Evolutionary conservation across 2,888 invertebrate genomes (phyloP).

Genomic region (Eulithis testata): DNA sequence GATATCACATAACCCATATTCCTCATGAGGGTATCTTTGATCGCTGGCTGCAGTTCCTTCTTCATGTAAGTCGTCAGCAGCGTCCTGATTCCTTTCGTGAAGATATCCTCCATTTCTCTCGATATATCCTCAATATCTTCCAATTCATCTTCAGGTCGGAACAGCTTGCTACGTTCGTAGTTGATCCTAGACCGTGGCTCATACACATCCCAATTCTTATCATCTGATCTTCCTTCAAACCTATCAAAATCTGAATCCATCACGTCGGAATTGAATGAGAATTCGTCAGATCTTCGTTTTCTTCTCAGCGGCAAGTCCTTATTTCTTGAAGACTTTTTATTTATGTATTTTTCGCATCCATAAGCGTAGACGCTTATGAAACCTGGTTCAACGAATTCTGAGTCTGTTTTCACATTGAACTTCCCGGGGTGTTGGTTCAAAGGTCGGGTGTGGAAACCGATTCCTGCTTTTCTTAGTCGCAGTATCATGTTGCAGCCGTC

Average conservation of each 20-base stretch:
- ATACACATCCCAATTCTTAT: conserved; percentile 69
- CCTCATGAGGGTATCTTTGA: conserved; percentile 93
- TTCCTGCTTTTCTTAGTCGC: conserved; percentile 90
- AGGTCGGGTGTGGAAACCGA: conserved; percentile 90
- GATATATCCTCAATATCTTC: conserved; percentile 88
- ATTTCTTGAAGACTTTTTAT: conserved; percentile 71
- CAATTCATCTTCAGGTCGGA: conserved; percentile 80
- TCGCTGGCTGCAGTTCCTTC: conserved; percentile 92
- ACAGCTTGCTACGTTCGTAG: conserved; percentile 78
- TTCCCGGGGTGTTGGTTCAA: conserved; percentile 87
- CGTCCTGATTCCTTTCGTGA: conserved; percentile 92
- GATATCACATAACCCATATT: conserved; percentile 95
- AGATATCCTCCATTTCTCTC: conserved; percentile 93
- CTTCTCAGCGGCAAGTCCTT: conserved; percentile 69
- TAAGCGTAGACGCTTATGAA: conserved; percentile 94
- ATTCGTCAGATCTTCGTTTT: conserved; percentile 70
- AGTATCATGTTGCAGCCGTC: conserved; percentile 91
- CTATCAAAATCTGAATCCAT: conserved; percentile 53
- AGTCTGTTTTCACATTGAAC: conserved; percentile 91
- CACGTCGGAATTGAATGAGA: conserved; percentile 69
- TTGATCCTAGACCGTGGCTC: conserved; percentile 68
- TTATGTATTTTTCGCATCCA: conserved; percentile 88
- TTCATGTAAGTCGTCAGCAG: conserved; percentile 93
- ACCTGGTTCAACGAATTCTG: conserved; percentile 93
- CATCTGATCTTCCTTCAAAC: conserved; percentile 58